These are phyloP conservation scores for Epinotia nisella DNA, from an alignment of 2,888 invertebrate genomes.

Conservation along the genomic window DNA sequence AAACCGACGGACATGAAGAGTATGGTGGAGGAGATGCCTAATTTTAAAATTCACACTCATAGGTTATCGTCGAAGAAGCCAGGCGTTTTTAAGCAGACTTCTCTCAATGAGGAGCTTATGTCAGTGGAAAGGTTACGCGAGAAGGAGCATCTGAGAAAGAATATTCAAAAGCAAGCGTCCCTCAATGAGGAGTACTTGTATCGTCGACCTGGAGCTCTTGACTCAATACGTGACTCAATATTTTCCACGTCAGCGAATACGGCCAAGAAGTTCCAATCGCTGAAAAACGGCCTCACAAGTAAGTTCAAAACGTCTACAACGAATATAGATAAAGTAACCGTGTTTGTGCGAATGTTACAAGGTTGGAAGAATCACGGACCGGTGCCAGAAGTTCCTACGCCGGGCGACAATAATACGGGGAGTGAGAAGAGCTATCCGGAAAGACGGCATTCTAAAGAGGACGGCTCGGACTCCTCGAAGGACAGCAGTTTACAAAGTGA, in stretches of 20 bases:
- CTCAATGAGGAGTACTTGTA: conserved; percentile 94
- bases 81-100: conserved; percentile 91
- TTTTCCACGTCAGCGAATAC: conserved; percentile 89
- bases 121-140: conserved; percentile 93
- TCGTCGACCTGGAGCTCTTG: conserved; percentile 86
- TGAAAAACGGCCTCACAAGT: conserved; percentile 92
- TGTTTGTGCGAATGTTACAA: conserved; percentile 93
- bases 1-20: conserved; percentile 89
- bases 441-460: conserved; percentile 92
- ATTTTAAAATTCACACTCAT: conserved; percentile 84
- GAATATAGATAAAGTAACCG: conserved; percentile 93
- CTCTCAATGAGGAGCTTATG: conserved; percentile 95
- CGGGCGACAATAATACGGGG: conserved; percentile 75
- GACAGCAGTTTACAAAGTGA: conserved; percentile 96
- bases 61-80: conserved; percentile 80
- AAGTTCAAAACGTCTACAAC: conserved; percentile 93
- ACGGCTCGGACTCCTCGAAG: conserved; percentile 94
- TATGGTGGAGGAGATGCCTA: conserved; percentile 86
- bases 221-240: conserved; percentile 89
- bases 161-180: conserved; percentile 95
- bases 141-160: conserved; percentile 91
- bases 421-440: conserved; percentile 82
- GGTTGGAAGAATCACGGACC: conserved; percentile 89
- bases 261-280: conserved; percentile 90
- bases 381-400: conserved; percentile 76